Base-by-base conservation (phyloP, 1,140 invertebrate species). In the Lasioglossum albipes region DNA sequence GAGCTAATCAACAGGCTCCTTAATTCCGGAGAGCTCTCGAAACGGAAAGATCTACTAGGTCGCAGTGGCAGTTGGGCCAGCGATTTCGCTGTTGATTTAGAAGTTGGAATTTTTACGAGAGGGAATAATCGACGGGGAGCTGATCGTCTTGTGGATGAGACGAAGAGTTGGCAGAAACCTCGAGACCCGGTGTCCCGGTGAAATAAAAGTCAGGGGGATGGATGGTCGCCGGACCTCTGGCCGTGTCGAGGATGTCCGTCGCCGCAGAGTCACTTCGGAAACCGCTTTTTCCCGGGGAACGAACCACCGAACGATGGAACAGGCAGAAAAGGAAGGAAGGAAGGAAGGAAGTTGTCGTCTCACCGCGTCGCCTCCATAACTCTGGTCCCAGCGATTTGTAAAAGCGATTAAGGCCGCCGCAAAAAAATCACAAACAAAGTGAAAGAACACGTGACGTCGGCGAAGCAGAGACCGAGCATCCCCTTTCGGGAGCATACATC, bases 341-440 rank as follows among this genome's bases (percentile, higher is more conserved):
- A 49, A 49, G 10, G 45, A 49, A 27, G 42, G 45, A 65, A 75
- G 45, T n/a, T 31, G 70, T 61, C 36, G 57, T 54, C 52, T 16
- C 62, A 41, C 9, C 64, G 69, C 62, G 54, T 20, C 64, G 66
- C 20, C 49, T 42, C n/a, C 66, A 68, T 68, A 68, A 68, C 66
- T 68, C 42, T 22, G n/a, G 66, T 77, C 82, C 79, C 54, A 66
- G 67, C 73, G 71, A 73, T 85, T 85, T 77, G 84, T 81, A 76
- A 87, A 82, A 85, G 82, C 77, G 77, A 87, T 87, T 86, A 84
- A 87, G 75, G 85, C 65, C 54, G 71, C 71, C 81, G 78, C 84
- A 73, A 65, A 86, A 84, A 85, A 87, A 87, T 87, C 85, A 81
- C 61, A 67, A 83, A 80, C 81, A 83, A 81, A 87, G 84, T 84